Evolutionary conservation across 2,113 vertebrate genomes (phyloP).

Genomic region (Albula goreensis): DNA sequence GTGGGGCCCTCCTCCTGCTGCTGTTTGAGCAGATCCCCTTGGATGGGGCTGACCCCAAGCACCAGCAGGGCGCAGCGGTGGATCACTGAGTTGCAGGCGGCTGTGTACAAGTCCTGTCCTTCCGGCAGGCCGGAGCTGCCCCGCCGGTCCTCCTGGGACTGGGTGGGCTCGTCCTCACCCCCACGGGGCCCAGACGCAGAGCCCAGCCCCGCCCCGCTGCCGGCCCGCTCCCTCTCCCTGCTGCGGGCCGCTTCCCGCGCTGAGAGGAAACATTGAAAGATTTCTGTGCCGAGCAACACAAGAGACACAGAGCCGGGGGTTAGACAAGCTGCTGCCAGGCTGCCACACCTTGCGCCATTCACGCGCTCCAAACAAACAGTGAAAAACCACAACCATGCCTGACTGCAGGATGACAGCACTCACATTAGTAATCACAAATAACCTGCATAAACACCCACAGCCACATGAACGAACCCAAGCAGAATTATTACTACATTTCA

Average conservation of each 20-base stretch:
- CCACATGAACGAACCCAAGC: background rate
- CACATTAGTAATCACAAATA: background rate
- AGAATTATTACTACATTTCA: background rate
- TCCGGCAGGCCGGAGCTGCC: constrained; percentile 83
- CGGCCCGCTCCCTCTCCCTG: constrained; percentile 84
- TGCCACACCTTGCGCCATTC: background rate
- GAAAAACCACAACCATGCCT: background rate
- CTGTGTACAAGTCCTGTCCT: constrained; percentile 92
- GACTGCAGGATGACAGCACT: background rate
- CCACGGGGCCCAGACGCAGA: constrained; percentile 68
- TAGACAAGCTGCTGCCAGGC: constrained; percentile 29
- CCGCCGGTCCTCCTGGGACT: constrained; percentile 79
- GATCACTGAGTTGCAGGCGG: constrained; percentile 94
- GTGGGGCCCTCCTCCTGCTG: constrained; percentile 75
- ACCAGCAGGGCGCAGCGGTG: constrained; percentile 92
- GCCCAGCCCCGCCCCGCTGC: constrained; percentile 65
- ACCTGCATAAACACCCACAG: background rate
- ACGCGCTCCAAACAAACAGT: background rate
- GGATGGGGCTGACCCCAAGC: constrained; percentile 86
- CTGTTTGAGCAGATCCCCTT: constrained; percentile 77
- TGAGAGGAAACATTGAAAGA: constrained; percentile 99
- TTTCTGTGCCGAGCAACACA: constrained; percentile 87
- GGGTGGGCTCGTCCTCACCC: constrained; percentile 75
- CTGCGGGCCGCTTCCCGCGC: constrained; percentile 92
- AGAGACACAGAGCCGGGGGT: constrained; percentile 57